Conservation (phyloP, 2,113 vertebrate species). For the Petroica traversi region DNA sequence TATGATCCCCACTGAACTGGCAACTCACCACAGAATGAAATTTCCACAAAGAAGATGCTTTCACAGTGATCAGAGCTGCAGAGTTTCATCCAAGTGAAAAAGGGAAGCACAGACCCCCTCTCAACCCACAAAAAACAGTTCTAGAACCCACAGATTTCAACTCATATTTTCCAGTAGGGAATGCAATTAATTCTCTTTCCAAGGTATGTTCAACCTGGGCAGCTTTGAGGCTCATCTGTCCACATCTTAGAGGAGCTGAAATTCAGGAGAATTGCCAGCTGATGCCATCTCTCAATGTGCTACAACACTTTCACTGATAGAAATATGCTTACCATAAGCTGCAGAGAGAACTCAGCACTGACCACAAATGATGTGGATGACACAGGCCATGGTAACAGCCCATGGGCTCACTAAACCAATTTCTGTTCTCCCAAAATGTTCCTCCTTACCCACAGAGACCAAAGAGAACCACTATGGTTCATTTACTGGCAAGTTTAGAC, state of each 20-base stretch:
- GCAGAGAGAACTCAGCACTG: neutral
- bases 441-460: neutral
- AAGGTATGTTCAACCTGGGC: neutral
- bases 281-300: neutral
- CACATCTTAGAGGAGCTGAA: neutral
- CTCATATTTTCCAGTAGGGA: neutral
- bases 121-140: neutral
- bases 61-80: neutral
- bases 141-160: neutral
- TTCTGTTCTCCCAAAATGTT: neutral
- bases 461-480: neutral
- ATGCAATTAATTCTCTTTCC: neutral
- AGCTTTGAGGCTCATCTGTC: neutral
- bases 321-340: neutral
- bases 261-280: neutral
- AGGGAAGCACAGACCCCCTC: neutral
- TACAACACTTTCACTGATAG: neutral
- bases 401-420: neutral
- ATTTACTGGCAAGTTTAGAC: neutral
- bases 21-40: neutral
- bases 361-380: rapidly evolving
- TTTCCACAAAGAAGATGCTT: neutral
- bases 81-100: neutral
- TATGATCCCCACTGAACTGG: neutral
- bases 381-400: neutral